Percentiles rank a stretch among this genome's conserved stretches.
phyloP scores from a whole-genome alignment of 2,797 vertebrate species.

The Florisuga fusca region DNA sequence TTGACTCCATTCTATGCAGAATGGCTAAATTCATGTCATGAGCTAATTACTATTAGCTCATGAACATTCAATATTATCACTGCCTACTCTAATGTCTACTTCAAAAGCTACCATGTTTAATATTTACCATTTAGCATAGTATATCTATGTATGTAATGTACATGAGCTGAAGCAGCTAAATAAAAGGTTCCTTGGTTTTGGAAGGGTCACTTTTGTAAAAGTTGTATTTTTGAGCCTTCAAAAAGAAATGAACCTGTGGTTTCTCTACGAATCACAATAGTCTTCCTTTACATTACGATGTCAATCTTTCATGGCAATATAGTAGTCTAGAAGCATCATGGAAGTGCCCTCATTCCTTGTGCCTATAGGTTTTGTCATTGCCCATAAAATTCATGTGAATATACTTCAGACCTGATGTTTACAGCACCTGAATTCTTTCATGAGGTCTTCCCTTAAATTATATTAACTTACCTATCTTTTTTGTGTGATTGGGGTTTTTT shows the following conservation, averaged over 20 bases:
- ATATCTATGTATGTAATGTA: not conserved
- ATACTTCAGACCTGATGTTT: not conserved
- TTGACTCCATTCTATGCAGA: not conserved
- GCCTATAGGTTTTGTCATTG: not conserved
- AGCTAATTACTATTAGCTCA: not conserved
- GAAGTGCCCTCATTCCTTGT: not conserved
- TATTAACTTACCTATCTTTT: not conserved
- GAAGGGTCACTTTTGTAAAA: not conserved
- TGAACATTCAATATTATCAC: not conserved
- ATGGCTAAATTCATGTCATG: not conserved
- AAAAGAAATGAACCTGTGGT: not conserved
- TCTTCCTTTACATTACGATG: not conserved
- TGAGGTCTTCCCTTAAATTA: conserved; percentile 15
- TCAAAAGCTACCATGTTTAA: not conserved
- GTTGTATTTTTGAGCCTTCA: not conserved
- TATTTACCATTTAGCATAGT: not conserved
- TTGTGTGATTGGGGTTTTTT: too few species aligned
- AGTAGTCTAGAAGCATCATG: conserved; percentile 1
- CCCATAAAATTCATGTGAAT: not conserved
- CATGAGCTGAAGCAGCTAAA: not conserved
- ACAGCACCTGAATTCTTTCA: not conserved
- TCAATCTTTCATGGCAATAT: not conserved
- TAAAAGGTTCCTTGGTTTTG: not conserved
- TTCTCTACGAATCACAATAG: conserved; percentile 16
- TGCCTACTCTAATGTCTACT: not conserved